These are phyloP conservation scores for Sesia apiformis DNA, from an alignment of 2,888 invertebrate genomes.

Conservation along the genomic window DNA sequence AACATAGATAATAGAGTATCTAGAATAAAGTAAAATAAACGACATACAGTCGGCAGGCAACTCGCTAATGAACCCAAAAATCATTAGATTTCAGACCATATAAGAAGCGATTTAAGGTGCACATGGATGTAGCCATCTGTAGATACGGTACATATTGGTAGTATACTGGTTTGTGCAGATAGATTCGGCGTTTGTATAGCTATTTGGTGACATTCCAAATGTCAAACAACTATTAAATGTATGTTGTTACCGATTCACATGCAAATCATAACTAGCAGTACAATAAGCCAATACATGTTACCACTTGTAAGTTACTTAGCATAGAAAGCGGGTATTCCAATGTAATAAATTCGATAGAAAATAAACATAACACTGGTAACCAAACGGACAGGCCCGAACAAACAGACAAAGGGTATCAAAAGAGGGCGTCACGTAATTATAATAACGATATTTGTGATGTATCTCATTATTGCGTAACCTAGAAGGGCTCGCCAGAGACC, in stretches of 20 bases:
- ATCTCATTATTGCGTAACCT: conserved; percentile 41
- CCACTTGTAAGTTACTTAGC: conserved; percentile 42
- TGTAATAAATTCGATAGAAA: conserved; percentile 42
- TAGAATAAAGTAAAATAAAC: no score
- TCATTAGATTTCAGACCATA: no score
- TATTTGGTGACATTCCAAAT: conserved; percentile 22
- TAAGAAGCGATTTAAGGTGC: no score
- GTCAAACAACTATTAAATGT: conserved; percentile 22
- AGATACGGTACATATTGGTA: no score
- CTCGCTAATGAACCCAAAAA: no score
- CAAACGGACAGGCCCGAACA: conserved; percentile 28
- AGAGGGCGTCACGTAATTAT: conserved; percentile 52
- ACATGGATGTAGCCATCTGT: no score
- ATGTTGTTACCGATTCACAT: conserved; percentile 27
- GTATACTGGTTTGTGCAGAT: no score
- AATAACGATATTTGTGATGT: conserved; percentile 38
- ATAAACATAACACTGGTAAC: conserved; percentile 41
- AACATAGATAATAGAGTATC: no score
- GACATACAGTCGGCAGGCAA: no score
- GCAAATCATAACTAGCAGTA: conserved; percentile 31
- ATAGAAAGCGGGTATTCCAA: conserved; percentile 41
- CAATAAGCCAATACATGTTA: conserved; percentile 18
- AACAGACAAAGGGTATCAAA: conserved; percentile 53
- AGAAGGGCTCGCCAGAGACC: conserved; percentile 26
- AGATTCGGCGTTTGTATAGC: not conserved